Conservation (phyloP, 2,797 vertebrate genomes). For the Natrix natrix region DNA sequence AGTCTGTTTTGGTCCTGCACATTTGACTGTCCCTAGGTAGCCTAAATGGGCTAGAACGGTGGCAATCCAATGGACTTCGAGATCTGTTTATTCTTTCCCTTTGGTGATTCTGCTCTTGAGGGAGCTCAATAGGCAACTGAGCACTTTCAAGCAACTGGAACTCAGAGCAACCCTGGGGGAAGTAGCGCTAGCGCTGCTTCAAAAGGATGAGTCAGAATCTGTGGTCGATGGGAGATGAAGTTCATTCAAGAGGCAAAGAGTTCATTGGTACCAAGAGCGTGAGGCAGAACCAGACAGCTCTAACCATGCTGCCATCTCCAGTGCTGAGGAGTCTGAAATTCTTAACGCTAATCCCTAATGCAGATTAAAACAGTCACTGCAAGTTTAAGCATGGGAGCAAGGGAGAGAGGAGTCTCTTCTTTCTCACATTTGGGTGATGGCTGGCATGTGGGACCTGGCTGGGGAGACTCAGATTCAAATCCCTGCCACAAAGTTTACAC, state of each 20-base stretch:
- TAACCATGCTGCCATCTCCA: not conserved
- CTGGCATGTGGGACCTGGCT: not conserved
- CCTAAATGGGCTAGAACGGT: not conserved
- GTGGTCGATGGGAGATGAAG: not conserved
- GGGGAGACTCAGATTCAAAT: not conserved
- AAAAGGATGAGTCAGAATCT: not conserved
- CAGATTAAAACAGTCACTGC: not conserved
- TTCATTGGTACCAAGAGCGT: no score
- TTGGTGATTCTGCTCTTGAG: not conserved
- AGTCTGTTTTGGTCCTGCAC: not conserved
- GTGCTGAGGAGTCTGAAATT: not conserved
- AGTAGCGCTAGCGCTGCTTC: not conserved
- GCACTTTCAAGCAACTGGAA: constrained; percentile 5
- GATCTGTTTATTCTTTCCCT: not conserved
- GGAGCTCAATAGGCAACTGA: not conserved
- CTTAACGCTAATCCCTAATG: not conserved
- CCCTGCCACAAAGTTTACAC: not conserved
- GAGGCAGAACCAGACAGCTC: no score
- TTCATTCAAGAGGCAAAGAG: not conserved
- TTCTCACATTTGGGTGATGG: not conserved
- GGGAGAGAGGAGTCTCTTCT: not conserved
- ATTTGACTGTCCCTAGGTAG: not conserved
- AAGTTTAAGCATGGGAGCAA: not conserved
- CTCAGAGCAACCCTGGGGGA: not conserved
- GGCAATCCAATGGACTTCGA: not conserved